Base-by-base conservation (phyloP, 2,888 invertebrate genomes). In the Eupithecia insigniata region DNA sequence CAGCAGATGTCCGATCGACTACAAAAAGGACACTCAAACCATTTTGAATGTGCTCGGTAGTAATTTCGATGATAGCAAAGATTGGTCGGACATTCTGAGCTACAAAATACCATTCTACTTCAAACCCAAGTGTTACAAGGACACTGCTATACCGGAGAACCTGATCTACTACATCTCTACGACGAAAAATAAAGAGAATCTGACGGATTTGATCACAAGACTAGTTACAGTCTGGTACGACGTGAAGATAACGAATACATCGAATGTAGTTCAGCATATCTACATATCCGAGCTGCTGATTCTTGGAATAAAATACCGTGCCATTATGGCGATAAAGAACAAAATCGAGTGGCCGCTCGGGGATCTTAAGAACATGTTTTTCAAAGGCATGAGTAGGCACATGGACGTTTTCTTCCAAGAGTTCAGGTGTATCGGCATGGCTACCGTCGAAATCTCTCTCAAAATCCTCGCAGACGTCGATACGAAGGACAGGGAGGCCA, bases 401-500 rank as follows among this genome's bases (percentile, higher is more conserved):
- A 89, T 98, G 68, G 96, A 97, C 81, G 95, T 96, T 0, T 88
- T 96, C 0, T 92, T 96, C 36, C 89, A 92, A 36, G 92, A 95
- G 60, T 92, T 96, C 18, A 90, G 97, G 73, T 94, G 95, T 43
- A 91, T 96, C 8, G 98, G 98, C 0, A 97, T 97, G 97, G 95
- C 96, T 34, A 95, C 96, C 0, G 95, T 96, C 0, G 97, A 97
- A 83, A 90, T 96, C 4, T 83, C 96, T 5, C 87, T 96, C 6
- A 95, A 95, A 79, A 92, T 94, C 55, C 83, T 96, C 85, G 74
- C 89, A 89, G 79, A 92, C 88, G 78, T 87, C 73, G 89, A 89
- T 82, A 71, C 80, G 0, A 79, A 70, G 14, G 89, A 90, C 1
- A 89, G 90, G 51, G 90, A 95, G 3, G 93, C 94, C 0, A 95